phyloP scores from a whole-genome alignment of 2,888 invertebrate species.

The Barypeithes pellucidus region DNA sequence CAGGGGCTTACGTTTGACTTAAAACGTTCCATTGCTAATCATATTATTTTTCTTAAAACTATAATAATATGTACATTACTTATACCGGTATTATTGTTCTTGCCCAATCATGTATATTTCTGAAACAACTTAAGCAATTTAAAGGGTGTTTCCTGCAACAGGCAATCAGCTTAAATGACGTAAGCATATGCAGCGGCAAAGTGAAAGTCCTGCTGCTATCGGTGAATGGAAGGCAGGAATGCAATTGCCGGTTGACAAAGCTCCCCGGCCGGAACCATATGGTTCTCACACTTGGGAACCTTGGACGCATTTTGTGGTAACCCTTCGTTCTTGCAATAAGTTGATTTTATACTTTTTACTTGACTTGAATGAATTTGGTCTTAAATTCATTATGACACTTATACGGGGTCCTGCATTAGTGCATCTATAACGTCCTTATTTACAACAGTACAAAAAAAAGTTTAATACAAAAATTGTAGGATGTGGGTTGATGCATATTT shows the following conservation, averaged over 20 bases:
- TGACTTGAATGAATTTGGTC: background rate
- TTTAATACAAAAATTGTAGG: too few species aligned
- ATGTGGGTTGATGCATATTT: too few species aligned
- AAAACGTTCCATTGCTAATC: too few species aligned
- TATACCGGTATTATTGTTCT: background rate
- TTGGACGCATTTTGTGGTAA: slow-evolving; percentile 48
- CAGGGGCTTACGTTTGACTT: too few species aligned
- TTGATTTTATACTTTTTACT: background rate
- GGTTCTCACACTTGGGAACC: slow-evolving; percentile 53
- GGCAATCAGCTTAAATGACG: slow-evolving; percentile 36
- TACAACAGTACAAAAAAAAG: too few species aligned
- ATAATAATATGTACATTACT: too few species aligned
- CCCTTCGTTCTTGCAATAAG: slow-evolving; percentile 11
- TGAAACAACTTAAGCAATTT: slow-evolving; percentile 5
- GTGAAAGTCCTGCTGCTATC: slow-evolving; percentile 45
- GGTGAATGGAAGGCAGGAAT: slow-evolving; percentile 52
- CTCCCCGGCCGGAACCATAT: slow-evolving; percentile 52
- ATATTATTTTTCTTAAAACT: too few species aligned
- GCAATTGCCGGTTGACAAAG: slow-evolving; percentile 51
- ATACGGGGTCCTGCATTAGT: too few species aligned
- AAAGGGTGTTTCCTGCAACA: slow-evolving; percentile 45
- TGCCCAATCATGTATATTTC: background rate
- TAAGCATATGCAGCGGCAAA: slow-evolving; percentile 42
- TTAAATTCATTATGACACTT: background rate
- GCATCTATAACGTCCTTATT: too few species aligned